Evolutionary conservation across 2,113 vertebrate species (phyloP), one percentile per base, ranked within the genome.

Genomic region (Pteropus alecto): DNA sequence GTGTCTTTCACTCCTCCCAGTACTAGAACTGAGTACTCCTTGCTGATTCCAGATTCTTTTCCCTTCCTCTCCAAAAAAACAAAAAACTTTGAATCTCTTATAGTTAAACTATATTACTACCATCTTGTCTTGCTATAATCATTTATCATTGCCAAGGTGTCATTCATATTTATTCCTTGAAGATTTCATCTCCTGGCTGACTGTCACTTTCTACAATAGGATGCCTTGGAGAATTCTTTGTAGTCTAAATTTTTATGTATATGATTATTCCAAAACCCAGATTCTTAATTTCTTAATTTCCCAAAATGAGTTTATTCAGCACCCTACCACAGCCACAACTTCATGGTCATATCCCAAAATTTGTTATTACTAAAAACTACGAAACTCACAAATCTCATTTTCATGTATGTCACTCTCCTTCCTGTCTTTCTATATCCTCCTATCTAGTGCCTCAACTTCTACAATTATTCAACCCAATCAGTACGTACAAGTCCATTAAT

Each of bases 251-350:
- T 78, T 87, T 65, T 41, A 77, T 1, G 2, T n/a, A 58, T 43
- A 74, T 65, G 22, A 63, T 77, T 87, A 48, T 65, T 91, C 56
- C 16, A 65, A 95, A 94, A 87, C 3, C 54, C 24, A 87, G 46
- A 48, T 8, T 71, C 51, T 46, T 74, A 61, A 81, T 74, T 92
- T 35, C 15, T 82, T 48, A 77, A 51, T 82, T 87, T 21, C 85
- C 61, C 90, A 58, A 71, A 76, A 86, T 60, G 19, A 63, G 22
- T 71, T 87, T 41, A 60, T 77, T 90, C 61, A 14, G 28, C 38
- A 90, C 7, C 11, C 15, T 76, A 22, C 22, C 38, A 71, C 41
- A 90, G 67, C 28, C 46, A 63, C 48, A 90, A 87, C 13, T 46
- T 93, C 38, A 56, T 74, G 13, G 13, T 56, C 21, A 68, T 63